These are phyloP conservation scores for Pogonophryne albipinna DNA, from an alignment of 2,797 vertebrate species.

Conservation along the genomic window DNA sequence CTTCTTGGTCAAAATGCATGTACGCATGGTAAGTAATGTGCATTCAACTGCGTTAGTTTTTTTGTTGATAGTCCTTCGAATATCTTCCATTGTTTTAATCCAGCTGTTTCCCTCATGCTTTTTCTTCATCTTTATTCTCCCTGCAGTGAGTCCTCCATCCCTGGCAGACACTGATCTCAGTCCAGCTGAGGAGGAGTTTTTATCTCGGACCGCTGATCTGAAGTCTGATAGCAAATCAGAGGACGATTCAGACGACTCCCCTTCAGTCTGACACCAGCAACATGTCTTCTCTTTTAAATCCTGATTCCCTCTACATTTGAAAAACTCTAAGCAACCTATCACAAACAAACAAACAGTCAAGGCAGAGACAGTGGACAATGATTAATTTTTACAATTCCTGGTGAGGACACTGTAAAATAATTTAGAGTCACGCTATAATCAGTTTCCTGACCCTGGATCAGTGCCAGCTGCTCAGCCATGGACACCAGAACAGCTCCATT, in stretches of 20 bases:
- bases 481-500: conserved; percentile 1
- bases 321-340: not conserved
- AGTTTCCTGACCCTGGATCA: not conserved
- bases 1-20: no score
- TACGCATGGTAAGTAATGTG: no score
- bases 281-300: not conserved
- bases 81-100: not conserved
- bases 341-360: not conserved
- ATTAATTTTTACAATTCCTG: not conserved
- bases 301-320: not conserved
- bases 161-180: conserved; percentile 25
- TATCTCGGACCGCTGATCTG: not conserved
- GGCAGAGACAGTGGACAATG: not conserved
- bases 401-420: not conserved
- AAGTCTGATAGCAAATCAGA: conserved; percentile 47
- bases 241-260: conserved; percentile 45
- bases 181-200: conserved; percentile 36
- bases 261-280: conserved; percentile 32
- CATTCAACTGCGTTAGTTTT: not conserved
- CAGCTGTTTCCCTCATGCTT: not conserved
- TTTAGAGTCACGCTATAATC: not conserved
- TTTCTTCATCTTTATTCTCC: not conserved
- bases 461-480: not conserved
- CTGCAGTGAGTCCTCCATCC: conserved; percentile 54
- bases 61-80: not conserved